Evolutionary conservation across 1,140 invertebrate species (phyloP).

Genomic region (Odontomachus brunneus): DNA sequence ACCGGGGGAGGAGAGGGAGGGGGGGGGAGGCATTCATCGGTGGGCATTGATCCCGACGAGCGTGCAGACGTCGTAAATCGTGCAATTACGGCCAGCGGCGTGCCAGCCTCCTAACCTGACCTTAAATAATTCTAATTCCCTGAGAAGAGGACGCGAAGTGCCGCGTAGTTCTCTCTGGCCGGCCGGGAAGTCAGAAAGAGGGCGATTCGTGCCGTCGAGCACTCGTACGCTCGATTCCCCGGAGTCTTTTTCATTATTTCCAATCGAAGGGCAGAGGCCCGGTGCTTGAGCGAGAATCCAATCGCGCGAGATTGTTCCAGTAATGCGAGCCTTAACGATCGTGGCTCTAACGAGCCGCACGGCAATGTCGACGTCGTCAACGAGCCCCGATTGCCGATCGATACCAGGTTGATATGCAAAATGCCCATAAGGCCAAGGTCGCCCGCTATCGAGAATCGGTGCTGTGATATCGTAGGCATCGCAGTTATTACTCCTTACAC

Average conservation of each 20-base stretch:
- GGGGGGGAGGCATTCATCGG: neutral
- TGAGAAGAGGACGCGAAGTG: neutral
- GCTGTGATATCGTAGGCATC: neutral
- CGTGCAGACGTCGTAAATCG: slow-evolving; percentile 36
- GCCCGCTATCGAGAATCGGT: neutral
- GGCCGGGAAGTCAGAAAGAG: neutral
- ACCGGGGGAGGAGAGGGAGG: neutral
- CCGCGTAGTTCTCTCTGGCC: slow-evolving; percentile 13
- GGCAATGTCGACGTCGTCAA: slow-evolving; percentile 14
- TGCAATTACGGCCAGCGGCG: slow-evolving; percentile 24
- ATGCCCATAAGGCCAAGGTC: slow-evolving; percentile 18
- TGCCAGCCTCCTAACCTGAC: neutral
- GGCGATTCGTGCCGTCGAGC: slow-evolving; percentile 34
- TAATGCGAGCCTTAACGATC: slow-evolving; percentile 56
- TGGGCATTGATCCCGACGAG: slow-evolving; percentile 5
- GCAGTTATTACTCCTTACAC: neutral
- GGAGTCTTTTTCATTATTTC: slow-evolving; percentile 67
- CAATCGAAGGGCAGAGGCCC: slow-evolving; percentile 45
- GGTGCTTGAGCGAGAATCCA: slow-evolving; percentile 42
- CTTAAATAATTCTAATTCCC: slow-evolving; percentile 49
- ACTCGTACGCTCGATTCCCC: slow-evolving; percentile 27
- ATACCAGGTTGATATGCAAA: slow-evolving; percentile 41
- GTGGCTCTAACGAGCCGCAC: slow-evolving; percentile 37
- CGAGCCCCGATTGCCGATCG: slow-evolving; percentile 2
- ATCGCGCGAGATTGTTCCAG: slow-evolving; percentile 60